These are phyloP conservation scores for Pristionchus pacificus DNA, from an alignment of 1,140 invertebrate genomes.

Conservation along the genomic window DNA sequence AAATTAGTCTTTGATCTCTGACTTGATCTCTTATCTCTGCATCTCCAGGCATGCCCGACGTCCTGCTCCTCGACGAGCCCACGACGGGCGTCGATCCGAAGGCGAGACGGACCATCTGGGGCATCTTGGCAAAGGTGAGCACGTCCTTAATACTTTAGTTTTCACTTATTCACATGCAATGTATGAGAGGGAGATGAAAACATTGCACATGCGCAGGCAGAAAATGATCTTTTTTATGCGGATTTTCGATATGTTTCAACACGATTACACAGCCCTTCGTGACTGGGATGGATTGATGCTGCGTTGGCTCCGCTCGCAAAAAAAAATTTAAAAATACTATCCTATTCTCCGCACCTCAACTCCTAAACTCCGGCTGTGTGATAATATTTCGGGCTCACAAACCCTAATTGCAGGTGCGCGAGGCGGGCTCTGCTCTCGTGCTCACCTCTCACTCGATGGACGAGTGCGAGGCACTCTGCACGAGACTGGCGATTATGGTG, in stretches of 20 bases:
- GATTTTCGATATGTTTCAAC: too few relatives aligned
- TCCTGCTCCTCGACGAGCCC: conserved; percentile 48
- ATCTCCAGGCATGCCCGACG: conserved; percentile 41
- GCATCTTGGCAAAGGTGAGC: conserved; percentile 52
- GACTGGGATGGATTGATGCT: too few relatives aligned
- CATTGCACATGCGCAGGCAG: too few relatives aligned
- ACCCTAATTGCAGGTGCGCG: conserved; percentile 38
- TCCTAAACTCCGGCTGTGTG: conserved; percentile 12
- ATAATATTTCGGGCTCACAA: too few relatives aligned
- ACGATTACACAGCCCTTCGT: too few relatives aligned
- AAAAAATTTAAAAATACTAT: not conserved
- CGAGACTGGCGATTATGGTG: conserved; percentile 54
- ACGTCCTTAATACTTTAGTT: too few relatives aligned
- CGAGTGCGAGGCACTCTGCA: conserved; percentile 56
- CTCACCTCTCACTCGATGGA: conserved; percentile 58
- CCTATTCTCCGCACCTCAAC: not conserved
- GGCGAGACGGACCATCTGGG: conserved; percentile 64
- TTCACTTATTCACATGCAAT: too few relatives aligned
- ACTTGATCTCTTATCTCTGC: too few relatives aligned
- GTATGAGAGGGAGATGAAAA: too few relatives aligned
- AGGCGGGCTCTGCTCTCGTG: conserved; percentile 43
- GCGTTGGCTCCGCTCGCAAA: too few relatives aligned
- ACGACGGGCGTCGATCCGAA: conserved; percentile 64
- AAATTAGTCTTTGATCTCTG: too few relatives aligned
- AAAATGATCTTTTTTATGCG: too few relatives aligned